phyloP scores from a whole-genome alignment of 2,888 invertebrate species.

The Calliphora vomitoria region DNA sequence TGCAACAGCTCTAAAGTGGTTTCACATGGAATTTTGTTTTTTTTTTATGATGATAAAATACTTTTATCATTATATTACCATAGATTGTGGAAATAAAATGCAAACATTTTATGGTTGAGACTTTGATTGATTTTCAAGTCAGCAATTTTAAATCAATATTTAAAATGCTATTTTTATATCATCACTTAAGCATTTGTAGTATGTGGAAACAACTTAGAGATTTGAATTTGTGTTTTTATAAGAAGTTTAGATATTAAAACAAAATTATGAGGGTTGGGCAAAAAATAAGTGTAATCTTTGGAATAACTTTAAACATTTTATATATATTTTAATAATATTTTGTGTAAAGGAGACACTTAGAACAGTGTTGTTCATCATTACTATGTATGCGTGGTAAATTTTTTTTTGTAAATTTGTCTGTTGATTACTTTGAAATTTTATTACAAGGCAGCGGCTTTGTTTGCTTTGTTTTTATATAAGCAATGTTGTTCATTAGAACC shows the following conservation, averaged over 20 bases:
- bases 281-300: no score
- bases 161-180: conserved; percentile 1
- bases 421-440: no score
- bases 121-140: conserved; percentile 46
- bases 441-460: no score
- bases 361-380: no score
- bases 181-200: not conserved
- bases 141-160: conserved; percentile 37
- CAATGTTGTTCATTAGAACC: no score
- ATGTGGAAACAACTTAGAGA: not conserved
- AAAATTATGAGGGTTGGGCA: not conserved
- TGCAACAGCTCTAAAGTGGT: conserved; percentile 20
- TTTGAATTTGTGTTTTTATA: not conserved
- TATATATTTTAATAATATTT: no score
- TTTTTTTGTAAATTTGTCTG: no score
- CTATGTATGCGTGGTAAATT: no score
- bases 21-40: conserved; percentile 25
- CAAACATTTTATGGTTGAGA: conserved; percentile 8
- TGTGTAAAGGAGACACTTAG: no score
- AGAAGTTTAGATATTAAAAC: not conserved
- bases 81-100: conserved; percentile 29
- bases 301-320: no score
- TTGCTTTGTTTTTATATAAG: no score
- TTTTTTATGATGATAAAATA: conserved; percentile 1
- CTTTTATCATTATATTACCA: conserved; percentile 22